phyloP scores from a whole-genome alignment of 2,113 vertebrate species.

The Hucho hucho region DNA sequence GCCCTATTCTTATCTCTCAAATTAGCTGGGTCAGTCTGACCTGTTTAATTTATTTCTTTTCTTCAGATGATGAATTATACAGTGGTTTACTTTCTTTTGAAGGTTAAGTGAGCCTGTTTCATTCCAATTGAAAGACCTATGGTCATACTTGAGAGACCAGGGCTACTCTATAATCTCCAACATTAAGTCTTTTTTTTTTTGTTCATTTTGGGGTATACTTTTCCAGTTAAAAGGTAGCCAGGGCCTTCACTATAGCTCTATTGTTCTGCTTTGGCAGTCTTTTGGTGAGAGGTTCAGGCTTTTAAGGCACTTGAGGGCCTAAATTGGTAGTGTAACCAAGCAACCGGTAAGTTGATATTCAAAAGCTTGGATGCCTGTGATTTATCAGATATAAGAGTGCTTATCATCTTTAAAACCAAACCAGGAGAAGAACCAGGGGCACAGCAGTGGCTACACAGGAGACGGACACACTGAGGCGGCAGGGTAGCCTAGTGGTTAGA shows the following conservation, averaged over 20 bases:
- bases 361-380: constrained; percentile 48
- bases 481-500: too few species aligned
- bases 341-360: constrained; percentile 66
- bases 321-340: constrained; percentile 63
- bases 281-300: constrained; percentile 16
- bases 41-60: constrained; percentile 60
- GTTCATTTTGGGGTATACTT: constrained; percentile 27
- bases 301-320: constrained; percentile 56
- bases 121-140: background rate
- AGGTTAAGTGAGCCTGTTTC: constrained; percentile 49
- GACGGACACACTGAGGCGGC: constrained; percentile 20
- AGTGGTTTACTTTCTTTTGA: constrained; percentile 43
- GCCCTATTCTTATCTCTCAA: constrained; percentile 23
- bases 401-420: constrained; percentile 44
- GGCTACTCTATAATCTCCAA: background rate
- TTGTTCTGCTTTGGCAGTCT: constrained; percentile 29
- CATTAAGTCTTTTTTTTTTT: background rate
- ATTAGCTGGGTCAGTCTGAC: constrained; percentile 71
- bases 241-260: constrained; percentile 16
- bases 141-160: too few species aligned
- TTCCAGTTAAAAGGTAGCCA: constrained; percentile 1
- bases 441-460: constrained; percentile 14
- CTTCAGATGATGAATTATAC: constrained; percentile 50
- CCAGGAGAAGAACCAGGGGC: constrained; percentile 8
- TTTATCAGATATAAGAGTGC: constrained; percentile 42